Conservation (phyloP, 2,113 vertebrate species). For the Atlantisia rogersi region DNA sequence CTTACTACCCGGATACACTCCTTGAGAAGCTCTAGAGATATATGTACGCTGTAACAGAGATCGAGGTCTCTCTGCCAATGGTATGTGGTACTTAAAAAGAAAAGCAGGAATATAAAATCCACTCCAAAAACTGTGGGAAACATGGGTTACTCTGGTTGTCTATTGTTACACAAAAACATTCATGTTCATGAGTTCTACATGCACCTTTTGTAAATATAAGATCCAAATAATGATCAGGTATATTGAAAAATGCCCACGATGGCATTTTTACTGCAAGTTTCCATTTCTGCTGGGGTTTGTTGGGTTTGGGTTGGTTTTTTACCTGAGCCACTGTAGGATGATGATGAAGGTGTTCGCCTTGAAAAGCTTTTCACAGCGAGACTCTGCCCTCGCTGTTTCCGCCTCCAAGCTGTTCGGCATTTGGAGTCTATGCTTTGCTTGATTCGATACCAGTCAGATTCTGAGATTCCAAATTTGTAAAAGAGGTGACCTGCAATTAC, state of each 20-base stretch:
- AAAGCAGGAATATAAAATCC: not conserved
- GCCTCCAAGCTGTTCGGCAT: conserved; percentile 95
- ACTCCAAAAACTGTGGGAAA: not conserved
- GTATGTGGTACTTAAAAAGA: not conserved
- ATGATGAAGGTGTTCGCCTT: conserved; percentile 85
- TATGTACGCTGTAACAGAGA: rapidly evolving
- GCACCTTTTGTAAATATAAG: not conserved
- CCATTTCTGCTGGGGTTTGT: not conserved
- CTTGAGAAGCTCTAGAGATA: not conserved
- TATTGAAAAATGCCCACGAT: not conserved
- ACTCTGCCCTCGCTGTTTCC: conserved; percentile 96
- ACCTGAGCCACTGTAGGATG: conserved; percentile 81
- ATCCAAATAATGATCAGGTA: not conserved
- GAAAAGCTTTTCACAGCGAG: conserved; percentile 98
- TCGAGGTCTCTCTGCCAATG: not conserved
- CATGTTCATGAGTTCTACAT: not conserved
- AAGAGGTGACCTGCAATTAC: conserved; percentile 89
- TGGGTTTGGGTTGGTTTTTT: not conserved
- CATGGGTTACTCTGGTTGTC: not conserved
- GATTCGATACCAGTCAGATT: conserved; percentile 98
- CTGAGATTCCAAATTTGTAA: conserved; percentile 92
- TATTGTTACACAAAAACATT: not conserved
- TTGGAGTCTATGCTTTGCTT: conserved; percentile 99
- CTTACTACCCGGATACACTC: not conserved
- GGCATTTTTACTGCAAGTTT: rapidly evolving